phyloP scores from a whole-genome alignment of 2,113 vertebrate species.

The Brachyistius frenatus region DNA sequence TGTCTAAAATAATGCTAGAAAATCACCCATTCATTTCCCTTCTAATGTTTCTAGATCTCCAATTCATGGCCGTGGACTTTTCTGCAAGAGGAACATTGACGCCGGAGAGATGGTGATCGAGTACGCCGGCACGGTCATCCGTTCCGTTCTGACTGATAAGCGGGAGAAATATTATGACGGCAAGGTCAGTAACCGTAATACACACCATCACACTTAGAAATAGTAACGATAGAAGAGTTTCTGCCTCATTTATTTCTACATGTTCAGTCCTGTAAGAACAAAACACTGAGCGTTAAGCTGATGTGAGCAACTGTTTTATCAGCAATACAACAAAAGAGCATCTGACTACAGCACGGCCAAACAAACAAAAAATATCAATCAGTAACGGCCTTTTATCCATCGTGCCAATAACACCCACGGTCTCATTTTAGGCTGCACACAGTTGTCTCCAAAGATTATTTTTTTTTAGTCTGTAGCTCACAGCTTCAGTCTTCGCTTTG shows the following conservation, averaged over 20 bases:
- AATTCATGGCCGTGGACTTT: constrained; percentile 92
- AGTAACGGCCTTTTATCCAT: too few relatives aligned
- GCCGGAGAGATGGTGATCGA: constrained; percentile 95
- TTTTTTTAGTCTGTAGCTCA: too few relatives aligned
- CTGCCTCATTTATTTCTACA: background rate
- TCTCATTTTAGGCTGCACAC: too few relatives aligned
- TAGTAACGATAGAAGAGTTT: background rate
- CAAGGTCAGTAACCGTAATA: constrained; percentile 82
- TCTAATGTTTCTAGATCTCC: constrained; percentile 80
- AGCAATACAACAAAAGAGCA: too few relatives aligned
- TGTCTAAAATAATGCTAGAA: background rate
- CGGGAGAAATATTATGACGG: constrained; percentile 93
- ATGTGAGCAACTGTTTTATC: background rate
- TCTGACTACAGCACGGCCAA: too few relatives aligned
- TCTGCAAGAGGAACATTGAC: constrained; percentile 94
- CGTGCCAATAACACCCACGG: too few relatives aligned
- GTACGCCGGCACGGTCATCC: constrained; percentile 92
- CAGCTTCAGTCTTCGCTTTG: too few relatives aligned
- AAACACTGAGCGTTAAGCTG: background rate
- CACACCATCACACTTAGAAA: background rate
- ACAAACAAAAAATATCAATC: too few relatives aligned
- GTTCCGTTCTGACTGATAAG: constrained; percentile 92
- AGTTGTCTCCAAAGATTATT: too few relatives aligned
- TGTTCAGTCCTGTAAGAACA: background rate
- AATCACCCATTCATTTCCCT: background rate